Conservation (phyloP, 1,140 invertebrate species). For the Drosophila kikkawai region DNA sequence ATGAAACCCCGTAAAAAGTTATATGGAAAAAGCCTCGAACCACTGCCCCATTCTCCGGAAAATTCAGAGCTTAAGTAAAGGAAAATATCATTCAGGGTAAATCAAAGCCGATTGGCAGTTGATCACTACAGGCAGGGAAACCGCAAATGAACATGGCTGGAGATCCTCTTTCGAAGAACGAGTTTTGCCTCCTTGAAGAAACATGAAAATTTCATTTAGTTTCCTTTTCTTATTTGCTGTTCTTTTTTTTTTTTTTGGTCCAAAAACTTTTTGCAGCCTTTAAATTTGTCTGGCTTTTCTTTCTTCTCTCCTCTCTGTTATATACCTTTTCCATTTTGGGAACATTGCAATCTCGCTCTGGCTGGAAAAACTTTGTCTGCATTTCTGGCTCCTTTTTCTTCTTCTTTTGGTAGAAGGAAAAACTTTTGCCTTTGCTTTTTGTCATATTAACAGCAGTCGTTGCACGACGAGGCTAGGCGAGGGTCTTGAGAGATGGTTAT, state of each 20-base stretch:
- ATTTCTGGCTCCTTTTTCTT: conserved; percentile 50
- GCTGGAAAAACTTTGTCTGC: conserved; percentile 74
- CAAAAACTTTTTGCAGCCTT: conserved; percentile 68
- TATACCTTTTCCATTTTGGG: conserved; percentile 22
- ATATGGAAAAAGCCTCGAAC: conserved; percentile 1
- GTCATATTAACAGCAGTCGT: conserved; percentile 79
- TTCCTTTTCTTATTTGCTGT: conserved; percentile 33
- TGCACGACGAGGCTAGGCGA: background rate
- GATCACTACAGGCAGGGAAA: conserved; percentile 2
- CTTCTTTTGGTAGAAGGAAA: conserved; percentile 41
- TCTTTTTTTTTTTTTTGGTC: conserved; percentile 9
- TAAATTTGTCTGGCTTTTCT: conserved; percentile 77
- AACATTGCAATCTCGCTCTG: conserved; percentile 61
- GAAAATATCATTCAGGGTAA: conserved; percentile 36
- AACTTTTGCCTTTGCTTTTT: conserved; percentile 78
- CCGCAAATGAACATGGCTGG: conserved; percentile 15
- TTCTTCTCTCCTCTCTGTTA: conserved; percentile 21
- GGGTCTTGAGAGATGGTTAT: conserved; percentile 15
- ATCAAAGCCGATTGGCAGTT: conserved; percentile 42
- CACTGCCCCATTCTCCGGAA: too few relatives aligned
- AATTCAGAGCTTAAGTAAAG: conserved; percentile 2
- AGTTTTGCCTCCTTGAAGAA: conserved; percentile 15
- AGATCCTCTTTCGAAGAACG: conserved; percentile 25
- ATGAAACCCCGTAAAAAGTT: conserved; percentile 70
- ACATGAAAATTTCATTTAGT: conserved; percentile 61